Percentiles rank a stretch among this genome's conserved stretches.
These are phyloP conservation scores for Tragelaphus buxtoni DNA, from an alignment of 2,113 vertebrate genomes.

Conservation along the genomic window DNA sequence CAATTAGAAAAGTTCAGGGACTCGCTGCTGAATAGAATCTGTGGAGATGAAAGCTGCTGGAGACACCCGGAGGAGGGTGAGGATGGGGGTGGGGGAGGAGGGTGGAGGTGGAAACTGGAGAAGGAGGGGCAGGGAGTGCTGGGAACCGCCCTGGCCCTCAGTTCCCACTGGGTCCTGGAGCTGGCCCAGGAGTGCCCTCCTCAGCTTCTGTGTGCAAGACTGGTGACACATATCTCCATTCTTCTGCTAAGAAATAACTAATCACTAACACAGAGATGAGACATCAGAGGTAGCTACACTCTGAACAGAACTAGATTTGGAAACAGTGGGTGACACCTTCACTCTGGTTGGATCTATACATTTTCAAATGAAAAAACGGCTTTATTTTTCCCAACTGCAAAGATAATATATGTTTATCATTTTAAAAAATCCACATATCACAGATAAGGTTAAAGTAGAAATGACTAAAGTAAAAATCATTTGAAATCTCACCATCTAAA, in stretches of 20 bases:
- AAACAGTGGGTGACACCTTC: not conserved
- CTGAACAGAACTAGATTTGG: not conserved
- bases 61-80: slow-evolving; percentile 63
- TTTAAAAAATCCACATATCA: not conserved
- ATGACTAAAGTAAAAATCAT: not conserved
- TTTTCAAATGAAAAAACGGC: not conserved
- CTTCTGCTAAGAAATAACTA: not conserved
- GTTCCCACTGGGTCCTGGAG: not conserved
- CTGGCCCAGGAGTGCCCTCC: not conserved
- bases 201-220: not conserved
- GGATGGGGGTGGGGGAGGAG: not conserved
- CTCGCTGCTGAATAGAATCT: slow-evolving; percentile 77
- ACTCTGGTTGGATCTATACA: not conserved
- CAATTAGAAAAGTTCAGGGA: slow-evolving; percentile 85
- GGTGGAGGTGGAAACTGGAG: not conserved
- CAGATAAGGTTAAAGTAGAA: not conserved
- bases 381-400: not conserved
- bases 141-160: not conserved
- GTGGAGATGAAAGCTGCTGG: slow-evolving; percentile 79
- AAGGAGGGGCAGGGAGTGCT: not conserved
- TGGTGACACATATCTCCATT: not conserved
- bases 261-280: not conserved
- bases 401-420: not conserved
- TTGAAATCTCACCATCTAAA: not conserved
- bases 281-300: not conserved